Evolutionary conservation across 2,113 vertebrate species (phyloP).

Genomic region (Scomber japonicus): DNA sequence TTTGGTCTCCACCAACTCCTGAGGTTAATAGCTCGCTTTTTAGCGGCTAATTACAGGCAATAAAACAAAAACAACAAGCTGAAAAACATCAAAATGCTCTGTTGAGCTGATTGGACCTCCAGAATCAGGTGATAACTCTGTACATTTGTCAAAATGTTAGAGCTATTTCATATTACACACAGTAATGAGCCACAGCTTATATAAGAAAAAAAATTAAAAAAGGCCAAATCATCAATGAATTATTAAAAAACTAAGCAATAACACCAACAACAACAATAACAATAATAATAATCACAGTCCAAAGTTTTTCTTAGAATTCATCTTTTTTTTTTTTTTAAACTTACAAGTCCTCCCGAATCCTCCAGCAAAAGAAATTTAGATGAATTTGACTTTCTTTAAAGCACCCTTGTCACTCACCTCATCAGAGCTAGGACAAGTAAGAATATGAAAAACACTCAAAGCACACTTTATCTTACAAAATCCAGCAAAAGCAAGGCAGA

Average conservation of each 20-base stretch:
- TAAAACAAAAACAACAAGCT: too few relatives aligned
- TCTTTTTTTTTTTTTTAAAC: too few relatives aligned
- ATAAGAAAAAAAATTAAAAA: neutral
- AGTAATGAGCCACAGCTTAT: neutral
- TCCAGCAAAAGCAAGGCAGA: neutral
- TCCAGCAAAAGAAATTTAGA: neutral
- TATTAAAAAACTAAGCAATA: neutral
- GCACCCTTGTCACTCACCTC: neutral
- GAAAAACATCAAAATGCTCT: too few relatives aligned
- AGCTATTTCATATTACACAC: neutral
- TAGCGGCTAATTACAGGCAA: neutral
- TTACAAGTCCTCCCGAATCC: neutral
- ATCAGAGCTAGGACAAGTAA: neutral
- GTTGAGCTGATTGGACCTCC: too few relatives aligned
- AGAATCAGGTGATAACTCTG: too few relatives aligned
- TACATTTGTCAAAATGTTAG: neutral
- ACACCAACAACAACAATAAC: too few relatives aligned
- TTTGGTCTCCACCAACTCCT: neutral
- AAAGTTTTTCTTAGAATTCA: neutral
- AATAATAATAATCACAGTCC: too few relatives aligned
- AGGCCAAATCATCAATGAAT: neutral
- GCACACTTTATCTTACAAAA: constrained; percentile 29
- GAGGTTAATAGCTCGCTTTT: neutral
- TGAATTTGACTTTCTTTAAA: constrained; percentile 2
- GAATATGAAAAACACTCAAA: neutral